Base-by-base conservation (phyloP, 2,888 invertebrate genomes). In the Drosophila gaucha region DNA sequence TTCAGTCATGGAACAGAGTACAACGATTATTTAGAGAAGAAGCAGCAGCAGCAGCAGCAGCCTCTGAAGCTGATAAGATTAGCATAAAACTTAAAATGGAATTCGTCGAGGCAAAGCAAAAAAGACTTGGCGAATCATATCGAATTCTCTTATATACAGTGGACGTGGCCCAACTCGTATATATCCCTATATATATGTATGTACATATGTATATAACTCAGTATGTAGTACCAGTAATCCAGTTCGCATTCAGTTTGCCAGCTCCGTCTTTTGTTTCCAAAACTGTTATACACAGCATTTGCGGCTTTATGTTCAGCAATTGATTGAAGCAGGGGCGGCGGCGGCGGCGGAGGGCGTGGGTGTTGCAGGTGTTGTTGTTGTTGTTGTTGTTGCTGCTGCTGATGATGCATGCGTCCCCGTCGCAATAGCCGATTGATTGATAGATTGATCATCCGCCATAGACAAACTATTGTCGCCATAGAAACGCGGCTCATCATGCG, bases 401-500 rank as follows among this genome's bases (percentile, higher is more conserved):
- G 76, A n/a, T n/a, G n/a, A n/a, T n/a, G n/a, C 41, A n/a, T 54
- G 39, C 14, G 62, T 39, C 43, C 35, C 9, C 35, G 54, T 46
- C 2, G 46, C 31, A 9, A 4, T 43, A 5, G 35, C 35, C 14
- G 65, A 56, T 41, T 65, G 49, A 31, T 20, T 46, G n/a, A 57
- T 56, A 5, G 88, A 80, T 2, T 41, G 41, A 36, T 89, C 89
- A 36, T 89, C 90, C 24, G 70, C 68, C 24, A 56, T 51, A 18
- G 85, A 46, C 22, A 67, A 35, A 41, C 85, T 85, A 47, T 70
- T 86, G 69, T 92, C 92, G 56, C 91, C 91, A 64, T 92, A 92
- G 74, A 92, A 92, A 55, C 91, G 91, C 24, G 92, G 91, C 63
- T 92, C 91, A 68, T 90, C 91, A 44, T 92, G 91, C 38, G 72